phyloP scores from a whole-genome alignment of 2,888 invertebrate genomes.

The Deilephila elpenor region DNA sequence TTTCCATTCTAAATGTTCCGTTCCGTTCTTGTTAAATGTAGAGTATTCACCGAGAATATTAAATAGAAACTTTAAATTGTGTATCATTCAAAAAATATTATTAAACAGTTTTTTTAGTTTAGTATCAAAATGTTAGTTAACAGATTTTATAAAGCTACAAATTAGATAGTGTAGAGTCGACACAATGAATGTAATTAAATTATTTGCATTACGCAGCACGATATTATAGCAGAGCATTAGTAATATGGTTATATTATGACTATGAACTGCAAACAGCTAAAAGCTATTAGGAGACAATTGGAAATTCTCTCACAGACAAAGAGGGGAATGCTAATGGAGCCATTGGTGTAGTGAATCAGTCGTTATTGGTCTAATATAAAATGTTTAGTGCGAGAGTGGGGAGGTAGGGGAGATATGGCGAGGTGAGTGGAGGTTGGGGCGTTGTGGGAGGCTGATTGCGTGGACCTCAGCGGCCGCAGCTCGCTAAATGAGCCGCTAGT shows the following conservation, averaged over 20 bases:
- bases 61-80: too few species aligned
- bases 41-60: too few species aligned
- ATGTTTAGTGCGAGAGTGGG: conserved; percentile 13
- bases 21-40: too few species aligned
- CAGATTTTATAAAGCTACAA: too few species aligned
- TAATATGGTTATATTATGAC: neutral
- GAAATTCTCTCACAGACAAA: conserved; percentile 3
- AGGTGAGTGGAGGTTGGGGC: neutral
- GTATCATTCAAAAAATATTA: too few species aligned
- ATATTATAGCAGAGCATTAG: neutral
- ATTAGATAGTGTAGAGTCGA: too few species aligned
- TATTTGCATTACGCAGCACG: neutral
- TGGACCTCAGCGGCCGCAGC: conserved; percentile 25
- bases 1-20: too few species aligned
- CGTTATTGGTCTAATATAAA: conserved; percentile 4
- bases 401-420: neutral
- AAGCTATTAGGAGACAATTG: conserved; percentile 15
- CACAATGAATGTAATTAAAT: neutral
- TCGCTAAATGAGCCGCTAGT: conserved; percentile 24
- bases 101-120: too few species aligned
- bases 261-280: conserved; percentile 3
- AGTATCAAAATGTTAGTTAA: too few species aligned
- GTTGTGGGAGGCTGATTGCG: conserved; percentile 24
- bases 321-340: conserved; percentile 6
- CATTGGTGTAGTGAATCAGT: conserved; percentile 2